Conservation (phyloP, 2,797 vertebrate species). For the Mormyrops attenuatus region DNA sequence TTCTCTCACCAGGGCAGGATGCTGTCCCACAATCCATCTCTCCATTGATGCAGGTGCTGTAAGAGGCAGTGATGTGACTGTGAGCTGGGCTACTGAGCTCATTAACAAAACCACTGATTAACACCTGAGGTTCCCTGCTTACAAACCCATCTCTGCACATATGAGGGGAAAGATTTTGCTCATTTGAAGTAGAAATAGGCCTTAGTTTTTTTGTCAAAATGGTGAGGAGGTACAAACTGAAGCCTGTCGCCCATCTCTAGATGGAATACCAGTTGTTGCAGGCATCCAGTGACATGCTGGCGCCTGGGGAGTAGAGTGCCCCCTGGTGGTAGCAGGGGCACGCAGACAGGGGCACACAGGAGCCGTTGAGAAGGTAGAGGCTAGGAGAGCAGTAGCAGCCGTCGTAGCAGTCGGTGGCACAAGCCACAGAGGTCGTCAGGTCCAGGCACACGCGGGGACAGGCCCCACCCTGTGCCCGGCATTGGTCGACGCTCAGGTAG, state of each 20-base stretch:
- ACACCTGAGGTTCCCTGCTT: not conserved
- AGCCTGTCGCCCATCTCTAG: not conserved
- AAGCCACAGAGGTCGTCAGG: slow-evolving; percentile 66
- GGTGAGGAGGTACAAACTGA: not conserved
- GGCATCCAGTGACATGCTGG: slow-evolving; percentile 44
- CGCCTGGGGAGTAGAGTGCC: slow-evolving; percentile 47
- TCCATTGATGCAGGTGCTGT: slow-evolving; percentile 72
- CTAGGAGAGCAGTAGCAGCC: slow-evolving; percentile 74
- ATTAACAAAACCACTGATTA: not conserved
- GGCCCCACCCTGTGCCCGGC: slow-evolving; percentile 55
- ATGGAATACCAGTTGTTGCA: slow-evolving; percentile 80
- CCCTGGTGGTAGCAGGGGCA: slow-evolving; percentile 76
- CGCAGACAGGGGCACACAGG: slow-evolving; percentile 58
- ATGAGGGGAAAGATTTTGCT: not conserved
- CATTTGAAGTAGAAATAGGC: not conserved
- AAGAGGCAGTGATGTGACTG: slow-evolving; percentile 4
- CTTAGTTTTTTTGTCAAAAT: not conserved
- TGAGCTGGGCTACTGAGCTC: not conserved
- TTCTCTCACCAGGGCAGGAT: slow-evolving; percentile 69
- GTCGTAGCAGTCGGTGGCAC: slow-evolving; percentile 62
- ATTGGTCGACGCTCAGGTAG: slow-evolving; percentile 61
- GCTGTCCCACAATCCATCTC: slow-evolving; percentile 66
- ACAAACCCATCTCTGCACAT: not conserved
- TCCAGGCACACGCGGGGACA: slow-evolving; percentile 76
- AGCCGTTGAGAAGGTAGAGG: slow-evolving; percentile 68